Evolutionary conservation across 2,888 invertebrate genomes (phyloP), one percentile per base, ranked within the genome.

Genomic region (Cephus sareptanus): DNA sequence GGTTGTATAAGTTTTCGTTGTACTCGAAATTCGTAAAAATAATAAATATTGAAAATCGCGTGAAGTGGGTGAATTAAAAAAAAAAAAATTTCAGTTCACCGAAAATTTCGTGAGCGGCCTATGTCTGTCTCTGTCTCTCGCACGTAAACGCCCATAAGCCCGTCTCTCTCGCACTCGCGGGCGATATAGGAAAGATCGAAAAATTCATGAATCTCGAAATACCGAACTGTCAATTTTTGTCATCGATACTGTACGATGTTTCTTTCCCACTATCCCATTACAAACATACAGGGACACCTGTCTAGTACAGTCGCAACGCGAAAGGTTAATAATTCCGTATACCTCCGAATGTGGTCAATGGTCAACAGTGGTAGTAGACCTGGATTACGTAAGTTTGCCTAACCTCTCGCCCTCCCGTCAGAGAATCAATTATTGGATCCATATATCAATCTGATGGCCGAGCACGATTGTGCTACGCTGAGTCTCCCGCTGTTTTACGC

Each of bases 401-500:
- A 82, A 81, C 83, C 85, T 79, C 84, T 56, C 83, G 81, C 83
- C 83, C 84, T 82, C 84, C 76, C 85, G 86, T 87, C 86, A 86
- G 84, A 84, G 87, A 88, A 89, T 89, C 89, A 89, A 89, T 89
- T 89, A 89, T 89, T 87, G 86, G 87, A 86, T 87, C 86, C 87
- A 87, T 88, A 88, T 87, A 88, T 89, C 89, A 89, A 89, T 88
- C 86, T 81, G 88, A 88, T 87, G 87, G 85, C 82, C 84, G 82
- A 81, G 85, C 87, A 85, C 85, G 87, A 87, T 85, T 83, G 83
- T 84, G 85, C 83, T 83, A 85, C 85, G 78, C 75, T 87, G 35
- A 35, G 85, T 84, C 77, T 82, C 89, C 89, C 88, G 88, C 87
- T 86, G 89, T 83, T 88, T 88, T 85, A 87, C 87, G 86, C 87